Evolutionary conservation across 2,113 vertebrate species (phyloP).

Genomic region (Microtus pennsylvanicus): DNA sequence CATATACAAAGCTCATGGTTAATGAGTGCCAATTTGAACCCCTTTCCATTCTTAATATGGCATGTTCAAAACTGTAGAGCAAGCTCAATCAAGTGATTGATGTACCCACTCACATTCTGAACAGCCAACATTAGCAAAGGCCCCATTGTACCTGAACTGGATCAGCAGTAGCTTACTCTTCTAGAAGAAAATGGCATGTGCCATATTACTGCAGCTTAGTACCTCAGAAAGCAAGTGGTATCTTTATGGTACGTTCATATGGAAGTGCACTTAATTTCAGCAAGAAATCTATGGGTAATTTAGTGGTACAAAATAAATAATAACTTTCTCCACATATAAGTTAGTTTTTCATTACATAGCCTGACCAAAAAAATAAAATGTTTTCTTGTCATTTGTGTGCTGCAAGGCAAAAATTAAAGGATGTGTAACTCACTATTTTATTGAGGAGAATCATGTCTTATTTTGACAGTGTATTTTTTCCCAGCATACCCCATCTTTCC

Average conservation of each 20-base stretch:
- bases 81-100: slow-evolving; percentile 2
- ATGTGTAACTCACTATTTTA: slow-evolving; percentile 40
- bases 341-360: slow-evolving; percentile 3
- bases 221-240: slow-evolving; percentile 28
- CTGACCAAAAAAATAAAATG: slow-evolving; percentile 2
- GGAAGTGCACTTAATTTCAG: slow-evolving; percentile 38
- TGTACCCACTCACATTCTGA: slow-evolving; percentile 27
- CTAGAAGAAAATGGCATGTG: slow-evolving; percentile 8
- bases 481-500: not conserved
- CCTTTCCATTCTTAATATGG: slow-evolving; percentile 21
- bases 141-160: not conserved
- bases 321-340: not conserved
- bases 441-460: not conserved
- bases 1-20: not conserved
- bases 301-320: slow-evolving; percentile 56
- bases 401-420: slow-evolving; percentile 31
- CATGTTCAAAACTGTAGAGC: slow-evolving; percentile 1
- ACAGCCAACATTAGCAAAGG: not conserved
- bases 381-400: not conserved
- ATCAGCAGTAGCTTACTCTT: slow-evolving; percentile 23
- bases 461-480: slow-evolving; percentile 55
- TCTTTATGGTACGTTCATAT: slow-evolving; percentile 10
- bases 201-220: not conserved
- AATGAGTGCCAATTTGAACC: not conserved
- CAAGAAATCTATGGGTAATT: slow-evolving; percentile 20